phyloP scores from a whole-genome alignment of 2,888 invertebrate genomes.

The Heliconius sara region DNA sequence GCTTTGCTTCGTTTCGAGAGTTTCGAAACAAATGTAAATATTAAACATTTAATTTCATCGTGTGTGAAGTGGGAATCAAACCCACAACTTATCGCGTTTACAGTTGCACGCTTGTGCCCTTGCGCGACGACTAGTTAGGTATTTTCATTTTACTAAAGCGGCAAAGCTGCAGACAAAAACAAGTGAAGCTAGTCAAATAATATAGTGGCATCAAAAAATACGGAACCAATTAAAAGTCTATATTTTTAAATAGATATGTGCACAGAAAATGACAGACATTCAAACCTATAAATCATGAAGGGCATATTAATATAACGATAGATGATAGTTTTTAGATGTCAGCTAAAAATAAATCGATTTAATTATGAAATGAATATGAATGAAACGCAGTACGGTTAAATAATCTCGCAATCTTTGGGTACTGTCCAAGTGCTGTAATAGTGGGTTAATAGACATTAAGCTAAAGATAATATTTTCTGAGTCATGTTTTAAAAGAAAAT shows the following conservation, averaged over 20 bases:
- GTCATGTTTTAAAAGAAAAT: neutral
- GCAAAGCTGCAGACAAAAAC: too few relatives aligned
- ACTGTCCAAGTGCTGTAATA: neutral
- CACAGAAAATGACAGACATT: neutral
- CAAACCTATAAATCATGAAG: neutral
- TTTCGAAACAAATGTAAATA: too few relatives aligned
- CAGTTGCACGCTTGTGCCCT: too few relatives aligned
- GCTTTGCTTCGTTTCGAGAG: too few relatives aligned
- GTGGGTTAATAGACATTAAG: neutral
- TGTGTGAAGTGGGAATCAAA: too few relatives aligned
- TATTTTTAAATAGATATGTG: neutral
- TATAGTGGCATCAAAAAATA: neutral
- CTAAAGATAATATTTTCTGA: neutral
- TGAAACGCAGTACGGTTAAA: neutral
- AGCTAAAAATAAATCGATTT: conserved; percentile 2
- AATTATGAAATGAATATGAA: conserved; percentile 24
- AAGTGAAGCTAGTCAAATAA: too few relatives aligned
- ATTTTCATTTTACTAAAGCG: too few relatives aligned
- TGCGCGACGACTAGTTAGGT: too few relatives aligned
- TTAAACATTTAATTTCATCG: too few relatives aligned
- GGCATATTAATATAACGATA: neutral
- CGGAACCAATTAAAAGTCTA: neutral
- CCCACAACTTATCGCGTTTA: too few relatives aligned
- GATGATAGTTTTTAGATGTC: neutral
- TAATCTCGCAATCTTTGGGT: neutral